Evolutionary conservation across 37 sponge, comb jelly and placozoan species (phyloP).

Genomic region (Diacarnus erythraeanus): DNA sequence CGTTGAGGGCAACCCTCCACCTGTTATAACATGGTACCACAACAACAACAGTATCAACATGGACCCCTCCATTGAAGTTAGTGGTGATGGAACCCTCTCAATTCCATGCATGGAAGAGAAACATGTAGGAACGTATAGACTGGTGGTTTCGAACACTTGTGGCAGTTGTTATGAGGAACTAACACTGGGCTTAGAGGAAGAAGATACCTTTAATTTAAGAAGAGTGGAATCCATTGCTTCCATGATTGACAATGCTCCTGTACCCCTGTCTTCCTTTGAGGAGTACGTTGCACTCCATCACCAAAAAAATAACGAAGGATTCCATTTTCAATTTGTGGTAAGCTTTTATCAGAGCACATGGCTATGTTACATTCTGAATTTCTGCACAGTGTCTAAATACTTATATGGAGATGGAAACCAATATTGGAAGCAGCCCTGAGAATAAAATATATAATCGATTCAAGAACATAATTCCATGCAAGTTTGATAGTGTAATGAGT

Average conservation of each 20-base stretch:
- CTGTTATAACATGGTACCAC: constrained; percentile 15
- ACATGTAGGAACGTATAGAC: constrained; percentile 21
- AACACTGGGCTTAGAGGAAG: not conserved
- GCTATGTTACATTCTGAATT: not conserved
- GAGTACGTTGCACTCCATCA: constrained; percentile 29
- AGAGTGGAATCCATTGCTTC: not conserved
- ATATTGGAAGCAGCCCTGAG: constrained; percentile 1
- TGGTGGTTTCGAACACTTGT: constrained; percentile 20
- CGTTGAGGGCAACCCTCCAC: constrained; percentile 17
- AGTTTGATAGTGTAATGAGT: not conserved
- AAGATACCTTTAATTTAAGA: not conserved
- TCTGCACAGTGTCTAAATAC: not conserved
- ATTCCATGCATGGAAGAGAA: constrained; percentile 14
- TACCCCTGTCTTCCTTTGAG: constrained; percentile 23
- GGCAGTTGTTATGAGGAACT: constrained; percentile 3
- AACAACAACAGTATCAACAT: not conserved
- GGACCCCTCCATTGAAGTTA: constrained; percentile 6
- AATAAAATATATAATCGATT: constrained; percentile 45
- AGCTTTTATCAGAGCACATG: not conserved
- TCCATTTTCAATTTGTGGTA: constrained; percentile 15
- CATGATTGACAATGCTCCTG: constrained; percentile 9
- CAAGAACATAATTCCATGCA: constrained; percentile 44
- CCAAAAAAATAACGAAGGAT: constrained; percentile 18
- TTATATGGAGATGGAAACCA: not conserved
- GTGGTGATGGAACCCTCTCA: constrained; percentile 16